Percentiles rank a stretch among this genome's conserved stretches.
phyloP scores from a whole-genome alignment of 2,113 vertebrate genomes.

The Oncorhynchus gorbuscha region DNA sequence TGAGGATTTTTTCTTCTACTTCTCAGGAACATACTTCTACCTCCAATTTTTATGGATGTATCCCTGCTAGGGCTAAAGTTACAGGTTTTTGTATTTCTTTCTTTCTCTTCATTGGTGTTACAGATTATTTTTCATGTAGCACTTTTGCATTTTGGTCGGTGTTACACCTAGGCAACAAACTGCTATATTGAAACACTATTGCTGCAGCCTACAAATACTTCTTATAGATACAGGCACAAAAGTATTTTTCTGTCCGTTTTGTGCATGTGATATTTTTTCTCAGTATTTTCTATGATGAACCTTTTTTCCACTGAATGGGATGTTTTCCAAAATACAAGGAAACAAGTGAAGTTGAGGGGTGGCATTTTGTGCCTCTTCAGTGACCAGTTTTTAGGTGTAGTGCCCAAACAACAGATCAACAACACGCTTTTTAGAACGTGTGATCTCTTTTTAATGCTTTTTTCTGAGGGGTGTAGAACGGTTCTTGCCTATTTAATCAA shows the following conservation, averaged over 20 bases:
- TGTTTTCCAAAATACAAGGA: slow-evolving; percentile 55
- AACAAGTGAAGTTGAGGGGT: slow-evolving; percentile 49
- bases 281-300: slow-evolving; percentile 41
- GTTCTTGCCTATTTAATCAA: slow-evolving; percentile 70
- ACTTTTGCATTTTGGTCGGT: slow-evolving; percentile 47
- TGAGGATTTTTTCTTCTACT: slow-evolving; percentile 55
- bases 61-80: slow-evolving; percentile 62
- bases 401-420: slow-evolving; percentile 6
- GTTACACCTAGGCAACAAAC: slow-evolving; percentile 37
- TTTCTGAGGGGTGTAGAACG: slow-evolving; percentile 59
- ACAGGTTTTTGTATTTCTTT: slow-evolving; percentile 38
- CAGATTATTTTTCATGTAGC: slow-evolving; percentile 48
- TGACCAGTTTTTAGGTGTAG: slow-evolving; percentile 7
- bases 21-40: slow-evolving; percentile 81
- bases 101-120: slow-evolving; percentile 47
- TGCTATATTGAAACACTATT: too few relatives aligned
- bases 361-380: slow-evolving; percentile 35
- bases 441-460: slow-evolving; percentile 22
- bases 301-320: slow-evolving; percentile 56
- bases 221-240: slow-evolving; percentile 6
- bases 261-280: slow-evolving; percentile 54
- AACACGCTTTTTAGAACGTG: slow-evolving; percentile 38
- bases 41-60: slow-evolving; percentile 71
- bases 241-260: slow-evolving; percentile 49
- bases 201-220: slow-evolving; percentile 41